Base-by-base conservation (phyloP, 2,797 vertebrate genomes). In the Epinephelus coioides region DNA sequence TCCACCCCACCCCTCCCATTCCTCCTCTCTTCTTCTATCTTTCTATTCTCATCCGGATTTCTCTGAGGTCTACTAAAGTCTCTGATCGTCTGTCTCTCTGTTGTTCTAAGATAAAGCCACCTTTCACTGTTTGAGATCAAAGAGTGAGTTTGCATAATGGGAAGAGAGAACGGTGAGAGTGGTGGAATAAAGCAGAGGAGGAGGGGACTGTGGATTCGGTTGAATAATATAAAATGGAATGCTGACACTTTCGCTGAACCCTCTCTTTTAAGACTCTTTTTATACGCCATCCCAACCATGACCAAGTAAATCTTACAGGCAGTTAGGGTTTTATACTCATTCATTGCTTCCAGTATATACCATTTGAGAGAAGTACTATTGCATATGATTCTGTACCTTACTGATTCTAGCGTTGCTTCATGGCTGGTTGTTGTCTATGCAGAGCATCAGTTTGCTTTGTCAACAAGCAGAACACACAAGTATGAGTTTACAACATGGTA, bases 21-120 rank as follows among this genome's bases (percentile, higher is more conserved):
- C 43, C 25, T 13, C 11, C 38, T 49, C n/a, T 47, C 38, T 59
- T 59, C 47, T 53, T 70, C 57, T 51, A 38, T 75, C 61, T 78
- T 80, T 64, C 71, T 72, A 64, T 80, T 85, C 75, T 86, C 75
- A 59, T 79, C 61, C 27, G 1, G 21, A 81, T 83, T 74, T 87
- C 84, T 88, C 78, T 60, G 62, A 83, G 79, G 77, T 85, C 78
- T 77, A 2, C 70, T 38, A 15, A 30, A 69, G 73, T 73, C 79
- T 88, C 77, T 85, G 76, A 89, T 88, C 74, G 68, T 78, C 73
- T 81, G 77, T 86, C 82, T 88, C 72, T 81, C 40, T 91, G 77
- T 90, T 90, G 74, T 88, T 89, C 86, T 79, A 85, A 81, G 86
- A 91, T 90, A 85, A 91, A 90, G 83, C 88, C 83, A 88, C 84